These are phyloP conservation scores for Sclerodermus sp. DNA, from an alignment of 2,888 invertebrate species.

Conservation along the genomic window DNA sequence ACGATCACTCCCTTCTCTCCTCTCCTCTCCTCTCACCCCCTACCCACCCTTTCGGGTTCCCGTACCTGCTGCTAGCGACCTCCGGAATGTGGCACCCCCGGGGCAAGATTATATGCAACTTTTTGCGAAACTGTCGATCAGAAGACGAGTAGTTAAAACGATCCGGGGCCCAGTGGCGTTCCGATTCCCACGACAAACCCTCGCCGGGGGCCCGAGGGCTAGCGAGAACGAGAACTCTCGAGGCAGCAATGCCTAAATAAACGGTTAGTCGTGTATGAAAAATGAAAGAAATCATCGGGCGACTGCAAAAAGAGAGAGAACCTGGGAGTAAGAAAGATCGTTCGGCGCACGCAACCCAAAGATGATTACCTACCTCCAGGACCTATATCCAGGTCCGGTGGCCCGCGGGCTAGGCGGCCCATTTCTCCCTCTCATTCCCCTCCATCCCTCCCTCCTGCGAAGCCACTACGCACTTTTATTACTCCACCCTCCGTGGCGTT, in stretches of 20 bases:
- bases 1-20: too few species aligned
- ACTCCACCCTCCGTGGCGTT: constrained; percentile 8
- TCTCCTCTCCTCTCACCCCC: too few species aligned
- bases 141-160: too few species aligned
- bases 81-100: too few species aligned
- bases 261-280: constrained; percentile 46
- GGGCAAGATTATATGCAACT: too few species aligned
- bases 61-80: too few species aligned
- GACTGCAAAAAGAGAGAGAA: constrained; percentile 14
- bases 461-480: constrained; percentile 24
- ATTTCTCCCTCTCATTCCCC: constrained; percentile 5
- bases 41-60: too few species aligned
- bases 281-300: constrained; percentile 41
- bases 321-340: constrained; percentile 28
- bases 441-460: constrained; percentile 7
- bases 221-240: background rate
- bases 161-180: too few species aligned
- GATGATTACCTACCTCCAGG: constrained; percentile 50
- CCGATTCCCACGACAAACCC: too few species aligned
- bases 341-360: constrained; percentile 51
- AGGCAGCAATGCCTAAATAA: constrained; percentile 47
- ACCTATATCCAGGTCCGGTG: constrained; percentile 36
- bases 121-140: too few species aligned
- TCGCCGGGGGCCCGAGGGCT: background rate
- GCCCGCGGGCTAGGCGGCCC: constrained; percentile 30